Evolutionary conservation across 2,113 vertebrate species (phyloP).

Genomic region (Cygnus buccinator): DNA sequence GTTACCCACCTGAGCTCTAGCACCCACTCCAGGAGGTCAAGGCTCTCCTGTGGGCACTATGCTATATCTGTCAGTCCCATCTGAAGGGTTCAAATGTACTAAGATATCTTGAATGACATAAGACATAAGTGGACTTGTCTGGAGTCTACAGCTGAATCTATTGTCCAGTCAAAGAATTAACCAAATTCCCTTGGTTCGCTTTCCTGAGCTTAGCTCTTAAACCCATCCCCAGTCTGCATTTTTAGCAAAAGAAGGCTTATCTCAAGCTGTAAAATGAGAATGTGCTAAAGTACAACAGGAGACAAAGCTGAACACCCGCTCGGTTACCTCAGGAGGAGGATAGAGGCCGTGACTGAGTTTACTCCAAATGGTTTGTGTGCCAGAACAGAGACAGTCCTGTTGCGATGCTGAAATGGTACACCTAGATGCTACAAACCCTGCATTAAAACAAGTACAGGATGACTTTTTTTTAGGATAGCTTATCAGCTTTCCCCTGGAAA

Average conservation of each 20-base stretch:
- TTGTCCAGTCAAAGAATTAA: not conserved
- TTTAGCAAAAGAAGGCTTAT: not conserved
- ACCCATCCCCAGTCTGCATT: not conserved
- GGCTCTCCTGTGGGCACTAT: not conserved
- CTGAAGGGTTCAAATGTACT: not conserved
- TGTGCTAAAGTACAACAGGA: not conserved
- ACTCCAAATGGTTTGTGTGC: not conserved
- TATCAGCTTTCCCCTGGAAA: not conserved
- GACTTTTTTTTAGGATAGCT: not conserved
- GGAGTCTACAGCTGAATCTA: not conserved
- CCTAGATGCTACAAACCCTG: not conserved
- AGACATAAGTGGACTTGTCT: not conserved
- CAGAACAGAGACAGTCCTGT: not conserved
- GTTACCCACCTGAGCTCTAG: not conserved
- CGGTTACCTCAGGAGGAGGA: not conserved
- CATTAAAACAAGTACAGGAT: not conserved
- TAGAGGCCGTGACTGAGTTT: not conserved
- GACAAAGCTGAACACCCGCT: not conserved
- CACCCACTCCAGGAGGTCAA: not conserved
- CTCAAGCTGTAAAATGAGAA: not conserved
- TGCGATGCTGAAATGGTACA: not conserved
- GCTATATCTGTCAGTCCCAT: rapidly evolving
- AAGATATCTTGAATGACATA: not conserved
- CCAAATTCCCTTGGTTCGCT: not conserved
- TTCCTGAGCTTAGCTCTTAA: not conserved